phyloP scores from a whole-genome alignment of 1,140 invertebrate species.

The Pectinophora gossypiella region DNA sequence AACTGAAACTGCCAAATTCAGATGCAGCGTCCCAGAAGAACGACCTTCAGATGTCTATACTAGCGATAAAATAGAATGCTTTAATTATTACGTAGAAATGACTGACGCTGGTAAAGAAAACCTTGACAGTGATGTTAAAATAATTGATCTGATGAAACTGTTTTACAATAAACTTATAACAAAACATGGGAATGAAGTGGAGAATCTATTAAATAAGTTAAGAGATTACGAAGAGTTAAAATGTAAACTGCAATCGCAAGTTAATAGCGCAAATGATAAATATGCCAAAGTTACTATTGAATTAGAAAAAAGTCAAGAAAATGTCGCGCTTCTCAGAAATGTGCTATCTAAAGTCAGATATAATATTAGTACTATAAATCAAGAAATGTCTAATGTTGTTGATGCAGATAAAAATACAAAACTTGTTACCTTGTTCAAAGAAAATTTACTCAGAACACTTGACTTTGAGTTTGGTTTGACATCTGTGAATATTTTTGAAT shows the following conservation, averaged over 20 bases:
- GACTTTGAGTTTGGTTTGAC: constrained; percentile 41
- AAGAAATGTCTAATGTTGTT: constrained; percentile 8
- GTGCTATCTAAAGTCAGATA: constrained; percentile 21
- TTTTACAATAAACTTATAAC: constrained; percentile 41
- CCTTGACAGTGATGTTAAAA: constrained; percentile 37
- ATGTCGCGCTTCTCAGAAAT: constrained; percentile 25
- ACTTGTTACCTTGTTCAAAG: constrained; percentile 34
- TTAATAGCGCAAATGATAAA: constrained; percentile 24
- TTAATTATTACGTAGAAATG: constrained; percentile 48
- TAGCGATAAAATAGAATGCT: constrained; percentile 48
- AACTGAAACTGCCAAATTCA: constrained; percentile 15
- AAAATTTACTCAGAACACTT: constrained; percentile 37
- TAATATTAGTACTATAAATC: constrained; percentile 18
- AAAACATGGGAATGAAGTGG: constrained; percentile 49
- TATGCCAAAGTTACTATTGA: constrained; percentile 26
- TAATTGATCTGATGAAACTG: constrained; percentile 58
- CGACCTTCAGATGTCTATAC: constrained; percentile 27
- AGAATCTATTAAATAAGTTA: constrained; percentile 54
- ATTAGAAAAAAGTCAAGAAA: constrained; percentile 28
- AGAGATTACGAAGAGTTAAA: constrained; percentile 48
- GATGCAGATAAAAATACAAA: constrained; percentile 16
- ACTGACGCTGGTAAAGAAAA: constrained; percentile 29
- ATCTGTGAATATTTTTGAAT: constrained; percentile 32
- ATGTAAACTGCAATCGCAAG: constrained; percentile 29
- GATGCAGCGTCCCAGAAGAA: constrained; percentile 33